phyloP scores from a whole-genome alignment of 64 coral and sea anemone genomes.

The Montipora sp. region DNA sequence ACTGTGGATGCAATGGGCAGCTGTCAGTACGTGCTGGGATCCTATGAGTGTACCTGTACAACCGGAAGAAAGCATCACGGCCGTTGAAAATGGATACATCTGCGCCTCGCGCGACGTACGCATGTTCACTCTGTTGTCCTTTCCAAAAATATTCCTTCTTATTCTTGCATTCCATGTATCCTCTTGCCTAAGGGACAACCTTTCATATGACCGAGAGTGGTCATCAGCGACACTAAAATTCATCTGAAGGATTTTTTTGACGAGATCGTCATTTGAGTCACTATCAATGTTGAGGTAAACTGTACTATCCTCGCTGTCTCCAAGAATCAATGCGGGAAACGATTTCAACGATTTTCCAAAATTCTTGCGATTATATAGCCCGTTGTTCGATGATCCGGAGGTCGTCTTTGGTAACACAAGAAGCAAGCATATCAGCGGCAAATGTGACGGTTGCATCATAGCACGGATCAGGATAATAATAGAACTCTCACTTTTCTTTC shows the following conservation, averaged over 20 bases:
- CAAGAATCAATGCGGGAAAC: background rate
- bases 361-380: background rate
- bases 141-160: slow-evolving; percentile 50
- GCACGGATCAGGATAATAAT: background rate
- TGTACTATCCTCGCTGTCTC: background rate
- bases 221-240: background rate
- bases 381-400: background rate
- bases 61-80: slow-evolving; percentile 64
- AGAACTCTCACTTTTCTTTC: background rate
- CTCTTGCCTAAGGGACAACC: background rate
- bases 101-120: slow-evolving; percentile 57
- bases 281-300: slow-evolving; percentile 13
- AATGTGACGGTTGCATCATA: slow-evolving; percentile 28
- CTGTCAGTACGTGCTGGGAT: slow-evolving; percentile 65
- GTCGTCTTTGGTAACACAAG: background rate
- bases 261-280: background rate
- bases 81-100: slow-evolving; percentile 68
- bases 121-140: slow-evolving; percentile 51
- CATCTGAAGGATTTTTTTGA: slow-evolving; percentile 8
- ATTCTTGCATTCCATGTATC: background rate
- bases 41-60: slow-evolving; percentile 76
- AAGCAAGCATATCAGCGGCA: slow-evolving; percentile 2
- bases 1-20: slow-evolving; percentile 68
- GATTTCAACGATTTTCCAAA: background rate
- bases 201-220: background rate